Evolutionary conservation across 2,888 invertebrate genomes (phyloP).

Genomic region (Ectemnius cavifrons): DNA sequence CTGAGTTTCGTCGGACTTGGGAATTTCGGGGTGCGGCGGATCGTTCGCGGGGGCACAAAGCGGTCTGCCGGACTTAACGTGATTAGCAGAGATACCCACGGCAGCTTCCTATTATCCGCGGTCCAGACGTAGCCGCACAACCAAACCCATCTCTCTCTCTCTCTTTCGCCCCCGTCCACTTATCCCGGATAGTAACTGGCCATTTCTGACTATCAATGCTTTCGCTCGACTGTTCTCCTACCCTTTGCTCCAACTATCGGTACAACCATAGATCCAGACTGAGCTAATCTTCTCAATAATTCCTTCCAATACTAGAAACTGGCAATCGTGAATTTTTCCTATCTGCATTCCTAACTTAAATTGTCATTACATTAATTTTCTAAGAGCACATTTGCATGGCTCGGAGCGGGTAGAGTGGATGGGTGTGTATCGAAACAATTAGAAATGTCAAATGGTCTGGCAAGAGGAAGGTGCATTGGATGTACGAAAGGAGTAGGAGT

Average conservation of each 20-base stretch:
- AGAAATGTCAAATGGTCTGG: constrained; percentile 33
- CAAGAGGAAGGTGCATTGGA: constrained; percentile 21
- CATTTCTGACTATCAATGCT: constrained; percentile 58
- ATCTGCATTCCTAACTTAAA: no score
- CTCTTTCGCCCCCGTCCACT: constrained; percentile 34
- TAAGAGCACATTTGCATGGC: no score
- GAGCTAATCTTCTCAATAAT: no score
- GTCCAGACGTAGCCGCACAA: constrained; percentile 72
- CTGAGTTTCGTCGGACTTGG: constrained; percentile 65
- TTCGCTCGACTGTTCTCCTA: constrained; percentile 21
- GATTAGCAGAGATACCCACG: constrained; percentile 76
- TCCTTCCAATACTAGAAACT: no score
- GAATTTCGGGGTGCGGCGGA: constrained; percentile 66
- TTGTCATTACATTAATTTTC: no score
- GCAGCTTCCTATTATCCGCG: constrained; percentile 74
- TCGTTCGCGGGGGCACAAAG: constrained; percentile 71
- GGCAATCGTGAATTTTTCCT: no score
- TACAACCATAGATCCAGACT: no score
- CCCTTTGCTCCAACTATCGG: background rate
- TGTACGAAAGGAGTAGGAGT: constrained; percentile 10
- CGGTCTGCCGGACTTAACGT: constrained; percentile 77
- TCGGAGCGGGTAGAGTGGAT: background rate
- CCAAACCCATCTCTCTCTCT: constrained; percentile 42
- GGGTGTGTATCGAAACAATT: constrained; percentile 18
- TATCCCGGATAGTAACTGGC: constrained; percentile 38